These are phyloP conservation scores for Amphiduros pacificus DNA, from an alignment of 2,888 invertebrate species.

Conservation along the genomic window DNA sequence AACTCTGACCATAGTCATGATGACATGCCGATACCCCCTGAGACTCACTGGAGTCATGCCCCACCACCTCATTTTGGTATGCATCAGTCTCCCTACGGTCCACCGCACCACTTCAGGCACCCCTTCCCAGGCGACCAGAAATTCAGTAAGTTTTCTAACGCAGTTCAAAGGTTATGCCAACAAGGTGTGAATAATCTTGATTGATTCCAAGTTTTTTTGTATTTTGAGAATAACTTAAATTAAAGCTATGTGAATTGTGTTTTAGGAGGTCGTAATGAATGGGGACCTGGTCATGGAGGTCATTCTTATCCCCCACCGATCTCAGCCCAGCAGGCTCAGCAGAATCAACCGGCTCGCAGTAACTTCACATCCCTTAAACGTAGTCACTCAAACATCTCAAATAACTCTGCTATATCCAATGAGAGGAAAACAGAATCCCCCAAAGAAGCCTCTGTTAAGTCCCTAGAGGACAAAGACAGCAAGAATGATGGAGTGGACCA, in stretches of 20 bases:
- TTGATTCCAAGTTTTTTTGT: no score
- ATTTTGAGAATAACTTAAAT: no score
- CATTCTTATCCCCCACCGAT: conserved; percentile 51
- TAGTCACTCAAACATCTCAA: conserved; percentile 54
- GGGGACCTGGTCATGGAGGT: conserved; percentile 3
- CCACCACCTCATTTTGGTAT: conserved; percentile 10
- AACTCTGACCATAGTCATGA: conserved; percentile 3
- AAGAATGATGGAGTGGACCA: no score
- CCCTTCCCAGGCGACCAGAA: conserved; percentile 8
- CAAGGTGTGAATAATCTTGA: no score
- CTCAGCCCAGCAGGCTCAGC: conserved; percentile 56
- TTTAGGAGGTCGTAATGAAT: conserved; percentile 9
- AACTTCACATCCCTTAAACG: conserved; percentile 58
- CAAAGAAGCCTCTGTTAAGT: conserved; percentile 33
- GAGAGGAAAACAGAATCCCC: conserved; percentile 50
- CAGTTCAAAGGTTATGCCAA: no score
- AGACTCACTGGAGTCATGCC: conserved; percentile 18
- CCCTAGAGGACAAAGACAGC: neutral
- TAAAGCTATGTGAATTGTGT: no score
- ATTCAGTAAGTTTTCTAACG: conserved; percentile 16
- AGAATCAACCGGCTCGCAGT: conserved; percentile 50
- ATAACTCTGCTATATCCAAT: conserved; percentile 39
- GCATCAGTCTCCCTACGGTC: conserved; percentile 9
- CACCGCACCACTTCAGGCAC: conserved; percentile 9
- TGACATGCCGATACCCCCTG: conserved; percentile 10